Percentiles rank a stretch among this genome's conserved stretches.
These are phyloP conservation scores for Panurus biarmicus DNA, from an alignment of 2,113 vertebrate species.

Conservation along the genomic window DNA sequence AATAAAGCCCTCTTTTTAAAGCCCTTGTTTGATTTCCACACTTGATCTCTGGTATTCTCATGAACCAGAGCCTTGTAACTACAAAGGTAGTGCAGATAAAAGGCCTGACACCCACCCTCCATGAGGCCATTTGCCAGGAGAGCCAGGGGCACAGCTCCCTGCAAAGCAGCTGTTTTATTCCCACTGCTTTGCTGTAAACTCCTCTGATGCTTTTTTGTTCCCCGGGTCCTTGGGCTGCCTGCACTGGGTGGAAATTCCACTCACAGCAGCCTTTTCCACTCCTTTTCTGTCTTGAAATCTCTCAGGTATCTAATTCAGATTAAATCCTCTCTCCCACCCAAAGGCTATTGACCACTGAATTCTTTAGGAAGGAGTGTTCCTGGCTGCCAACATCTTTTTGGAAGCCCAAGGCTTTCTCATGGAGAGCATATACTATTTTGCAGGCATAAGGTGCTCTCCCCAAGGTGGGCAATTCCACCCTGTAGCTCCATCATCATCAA, in stretches of 20 bases:
- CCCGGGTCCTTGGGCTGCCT: background rate
- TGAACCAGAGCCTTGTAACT: background rate
- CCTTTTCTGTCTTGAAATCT: background rate
- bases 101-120: background rate
- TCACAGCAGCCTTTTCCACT: background rate
- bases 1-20: background rate
- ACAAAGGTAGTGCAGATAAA: background rate
- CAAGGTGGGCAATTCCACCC: background rate
- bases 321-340: background rate
- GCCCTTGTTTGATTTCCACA: background rate
- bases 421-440: background rate
- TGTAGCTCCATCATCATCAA: background rate
- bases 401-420: background rate
- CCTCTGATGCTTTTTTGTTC: background rate
- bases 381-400: background rate
- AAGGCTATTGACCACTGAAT: background rate
- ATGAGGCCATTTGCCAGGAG: background rate
- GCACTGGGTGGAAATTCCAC: background rate
- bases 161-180: background rate
- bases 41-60: background rate
- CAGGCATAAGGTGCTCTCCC: background rate
- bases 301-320: background rate
- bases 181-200: background rate
- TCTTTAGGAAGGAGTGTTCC: background rate
- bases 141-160: background rate